Evolutionary conservation across 2,113 vertebrate species (phyloP).

Genomic region (Zosterops borbonicus): DNA sequence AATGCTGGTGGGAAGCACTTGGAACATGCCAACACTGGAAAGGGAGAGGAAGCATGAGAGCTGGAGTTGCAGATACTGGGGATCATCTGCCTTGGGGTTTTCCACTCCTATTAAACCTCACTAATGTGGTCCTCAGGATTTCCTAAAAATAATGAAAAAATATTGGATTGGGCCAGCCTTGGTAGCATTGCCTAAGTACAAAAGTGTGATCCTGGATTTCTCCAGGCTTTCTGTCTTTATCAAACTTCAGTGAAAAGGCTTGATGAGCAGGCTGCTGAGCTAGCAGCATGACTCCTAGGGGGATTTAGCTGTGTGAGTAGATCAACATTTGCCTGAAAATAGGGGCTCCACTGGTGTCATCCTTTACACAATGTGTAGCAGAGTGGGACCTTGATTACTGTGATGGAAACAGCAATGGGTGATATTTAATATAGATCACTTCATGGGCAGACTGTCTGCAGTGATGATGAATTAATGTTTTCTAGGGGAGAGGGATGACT

Average conservation of each 20-base stretch:
- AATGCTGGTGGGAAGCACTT: neutral
- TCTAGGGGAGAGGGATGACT: neutral
- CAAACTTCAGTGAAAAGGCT: neutral
- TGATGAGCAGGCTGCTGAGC: neutral
- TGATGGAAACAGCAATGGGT: neutral
- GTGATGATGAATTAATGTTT: neutral
- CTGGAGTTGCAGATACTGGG: neutral
- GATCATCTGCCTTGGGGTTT: neutral
- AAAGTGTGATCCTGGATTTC: neutral
- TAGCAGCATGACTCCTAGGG: neutral
- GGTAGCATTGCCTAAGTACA: neutral
- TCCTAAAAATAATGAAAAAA: neutral
- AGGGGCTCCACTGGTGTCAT: neutral
- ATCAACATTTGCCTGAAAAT: neutral
- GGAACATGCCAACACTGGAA: neutral
- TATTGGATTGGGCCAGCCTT: neutral
- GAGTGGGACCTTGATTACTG: neutral
- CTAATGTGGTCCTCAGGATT: neutral
- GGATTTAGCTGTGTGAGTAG: neutral
- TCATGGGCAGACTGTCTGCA: neutral
- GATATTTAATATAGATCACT: neutral
- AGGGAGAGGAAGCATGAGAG: neutral
- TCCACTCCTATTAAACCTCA: neutral
- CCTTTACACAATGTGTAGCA: neutral
- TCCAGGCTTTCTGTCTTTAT: neutral